phyloP scores from a whole-genome alignment of 2,113 vertebrate species.

The Hydrolagus affinis region DNA sequence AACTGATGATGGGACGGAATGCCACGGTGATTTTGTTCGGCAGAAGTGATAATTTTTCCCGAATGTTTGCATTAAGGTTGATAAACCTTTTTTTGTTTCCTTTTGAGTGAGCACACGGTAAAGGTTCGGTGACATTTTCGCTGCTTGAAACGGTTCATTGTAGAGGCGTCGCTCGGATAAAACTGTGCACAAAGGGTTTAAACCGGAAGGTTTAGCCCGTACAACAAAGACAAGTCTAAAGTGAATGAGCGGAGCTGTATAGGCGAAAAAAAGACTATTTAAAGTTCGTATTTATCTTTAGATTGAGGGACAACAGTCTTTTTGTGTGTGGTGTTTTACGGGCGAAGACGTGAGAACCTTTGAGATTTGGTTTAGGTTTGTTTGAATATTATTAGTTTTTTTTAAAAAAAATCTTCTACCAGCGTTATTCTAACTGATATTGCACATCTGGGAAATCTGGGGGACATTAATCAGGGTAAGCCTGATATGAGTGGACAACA shows the following conservation, averaged over 20 bases:
- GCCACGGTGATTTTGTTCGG: too few species aligned
- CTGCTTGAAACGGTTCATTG: neutral
- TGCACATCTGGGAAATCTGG: neutral
- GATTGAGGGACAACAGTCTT: neutral
- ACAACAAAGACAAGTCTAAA: conserved; percentile 12
- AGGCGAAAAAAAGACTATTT: neutral
- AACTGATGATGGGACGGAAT: neutral
- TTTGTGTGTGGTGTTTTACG: neutral
- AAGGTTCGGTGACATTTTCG: conserved; percentile 4
- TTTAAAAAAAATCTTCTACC: neutral
- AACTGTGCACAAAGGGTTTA: neutral
- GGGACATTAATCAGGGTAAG: neutral
- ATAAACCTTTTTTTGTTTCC: neutral
- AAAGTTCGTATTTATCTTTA: conserved; percentile 7
- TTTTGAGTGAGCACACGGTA: neutral
- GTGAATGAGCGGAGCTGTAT: neutral
- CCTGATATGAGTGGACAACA: neutral
- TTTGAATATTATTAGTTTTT: neutral
- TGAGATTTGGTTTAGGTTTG: neutral
- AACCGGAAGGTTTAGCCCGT: conserved; percentile 4
- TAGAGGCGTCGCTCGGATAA: neutral
- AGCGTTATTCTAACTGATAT: neutral
- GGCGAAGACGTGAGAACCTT: neutral
- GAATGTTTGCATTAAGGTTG: neutral
- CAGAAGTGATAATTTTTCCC: neutral